Percentiles rank a stretch among this genome's conserved stretches.
phyloP scores from a whole-genome alignment of 2,113 vertebrate genomes.

The Bubo scandiacus region DNA sequence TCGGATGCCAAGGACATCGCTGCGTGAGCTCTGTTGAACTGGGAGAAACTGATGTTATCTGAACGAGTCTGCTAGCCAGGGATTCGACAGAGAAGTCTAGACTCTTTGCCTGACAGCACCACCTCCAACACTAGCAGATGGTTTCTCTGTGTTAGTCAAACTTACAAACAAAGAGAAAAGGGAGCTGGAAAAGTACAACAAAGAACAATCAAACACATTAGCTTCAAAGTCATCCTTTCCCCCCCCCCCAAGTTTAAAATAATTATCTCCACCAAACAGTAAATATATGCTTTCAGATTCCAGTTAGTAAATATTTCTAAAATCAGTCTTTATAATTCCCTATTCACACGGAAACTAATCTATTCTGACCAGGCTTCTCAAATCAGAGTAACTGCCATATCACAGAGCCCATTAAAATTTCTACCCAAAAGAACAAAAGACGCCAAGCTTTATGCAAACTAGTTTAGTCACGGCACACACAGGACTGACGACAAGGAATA shows the following conservation, averaged over 20 bases:
- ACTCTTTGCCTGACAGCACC: slow-evolving; percentile 52
- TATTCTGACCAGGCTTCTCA: slow-evolving; percentile 28
- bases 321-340: neutral
- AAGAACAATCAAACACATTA: slow-evolving; percentile 37
- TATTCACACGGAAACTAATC: slow-evolving; percentile 26
- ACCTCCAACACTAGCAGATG: slow-evolving; percentile 64
- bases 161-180: slow-evolving; percentile 22
- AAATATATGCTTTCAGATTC: neutral
- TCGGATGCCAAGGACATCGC: slow-evolving; percentile 32
- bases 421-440: slow-evolving; percentile 17
- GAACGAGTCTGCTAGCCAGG: neutral
- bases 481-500: neutral
- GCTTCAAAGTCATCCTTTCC: neutral
- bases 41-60: slow-evolving; percentile 12
- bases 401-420: slow-evolving; percentile 36
- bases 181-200: slow-evolving; percentile 49
- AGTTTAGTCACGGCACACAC: neutral
- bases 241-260: neutral
- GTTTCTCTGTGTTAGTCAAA: slow-evolving; percentile 54
- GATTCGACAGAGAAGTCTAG: slow-evolving; percentile 31
- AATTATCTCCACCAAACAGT: neutral
- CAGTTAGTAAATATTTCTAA: slow-evolving; percentile 27
- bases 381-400: slow-evolving; percentile 13
- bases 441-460: neutral
- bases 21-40: slow-evolving; percentile 23